Evolutionary conservation across 2,888 invertebrate genomes (phyloP), one percentile per base, ranked within the genome.

Genomic region (Carcina quercana): DNA sequence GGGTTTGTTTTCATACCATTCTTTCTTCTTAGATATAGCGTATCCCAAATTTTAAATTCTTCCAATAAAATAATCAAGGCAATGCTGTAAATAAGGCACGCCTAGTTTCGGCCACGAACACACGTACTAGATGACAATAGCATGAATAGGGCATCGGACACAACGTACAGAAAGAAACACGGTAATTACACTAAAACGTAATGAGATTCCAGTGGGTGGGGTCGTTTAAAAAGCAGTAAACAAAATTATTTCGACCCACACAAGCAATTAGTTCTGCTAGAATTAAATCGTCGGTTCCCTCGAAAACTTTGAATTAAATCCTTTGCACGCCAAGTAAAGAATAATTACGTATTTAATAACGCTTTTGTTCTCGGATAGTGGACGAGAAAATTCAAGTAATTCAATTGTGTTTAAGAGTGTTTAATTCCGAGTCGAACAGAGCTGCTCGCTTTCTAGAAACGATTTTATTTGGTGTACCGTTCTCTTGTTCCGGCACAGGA

Each of bases 321-420:
- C 73, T 75, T n/a, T 68, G 78, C 79, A 78, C 79, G 78, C 73
- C 73, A 78, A 79, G 76, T 17, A 73, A 78, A 79, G 74, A 80
- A 80, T 82, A 83, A 82, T 82, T 83, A 76, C 82, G 79, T 78
- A 78, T 80, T 83, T 83, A 83, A 82, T 83, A 83, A 82, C 68
- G 80, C 82, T 78, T 82, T 83, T 83, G 83, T 83, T 83, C 82
- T 76, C 75, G 59, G 55, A 61, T 55, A 56, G 54, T 59, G 61
- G 67, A 74, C 69, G 72, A 75, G 83, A 73, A 80, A 82, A 80
- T 75, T 73, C 79, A 70, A 71, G 82, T 83, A 83, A 83, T 82
- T 83, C 83, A 83, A 83, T 83, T 83, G 83, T 78, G 73, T 82
- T 75, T 78, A 73, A 68, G 66, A 69, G 68, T 73, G 61, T 79